These are phyloP conservation scores for Aix galericulata DNA, from an alignment of 2,113 vertebrate genomes.

Conservation along the genomic window DNA sequence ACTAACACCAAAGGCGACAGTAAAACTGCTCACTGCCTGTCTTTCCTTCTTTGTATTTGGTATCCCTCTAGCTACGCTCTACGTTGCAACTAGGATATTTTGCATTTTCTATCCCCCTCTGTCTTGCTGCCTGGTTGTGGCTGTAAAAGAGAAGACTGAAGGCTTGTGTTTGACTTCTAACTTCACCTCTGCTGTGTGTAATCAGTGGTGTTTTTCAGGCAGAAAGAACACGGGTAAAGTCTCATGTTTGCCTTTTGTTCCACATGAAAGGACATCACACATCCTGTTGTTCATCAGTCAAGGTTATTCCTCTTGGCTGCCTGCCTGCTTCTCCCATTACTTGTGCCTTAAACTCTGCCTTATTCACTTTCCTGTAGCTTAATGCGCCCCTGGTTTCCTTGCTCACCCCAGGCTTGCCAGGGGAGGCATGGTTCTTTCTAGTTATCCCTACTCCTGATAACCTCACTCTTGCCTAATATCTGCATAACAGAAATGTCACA, in stretches of 20 bases:
- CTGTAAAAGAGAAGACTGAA: constrained; percentile 17
- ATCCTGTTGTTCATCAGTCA: constrained; percentile 35
- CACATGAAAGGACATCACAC: constrained; percentile 27
- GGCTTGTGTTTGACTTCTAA: constrained; percentile 39
- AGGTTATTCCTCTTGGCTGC: constrained; percentile 47
- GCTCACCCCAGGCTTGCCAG: neutral
- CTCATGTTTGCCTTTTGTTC: constrained; percentile 62
- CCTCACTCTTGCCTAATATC: neutral
- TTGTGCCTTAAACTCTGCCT: neutral
- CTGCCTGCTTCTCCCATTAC: constrained; percentile 27
- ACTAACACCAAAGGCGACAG: neutral
- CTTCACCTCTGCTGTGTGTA: constrained; percentile 42
- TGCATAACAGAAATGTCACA: neutral
- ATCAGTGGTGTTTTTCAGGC: constrained; percentile 48
- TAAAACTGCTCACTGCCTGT: neutral
- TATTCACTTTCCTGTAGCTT: neutral
- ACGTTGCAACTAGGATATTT: neutral
- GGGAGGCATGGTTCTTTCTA: neutral
- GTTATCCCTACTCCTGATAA: neutral
- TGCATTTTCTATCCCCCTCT: constrained; percentile 12
- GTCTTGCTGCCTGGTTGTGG: neutral
- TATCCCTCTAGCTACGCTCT: neutral
- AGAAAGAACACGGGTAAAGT: constrained; percentile 41
- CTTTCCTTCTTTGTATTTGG: neutral
- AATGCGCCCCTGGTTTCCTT: neutral